Percentiles rank a stretch among this genome's conserved stretches.
These are phyloP conservation scores for Kradibia gibbosae DNA, from an alignment of 1,140 invertebrate genomes.

Conservation along the genomic window DNA sequence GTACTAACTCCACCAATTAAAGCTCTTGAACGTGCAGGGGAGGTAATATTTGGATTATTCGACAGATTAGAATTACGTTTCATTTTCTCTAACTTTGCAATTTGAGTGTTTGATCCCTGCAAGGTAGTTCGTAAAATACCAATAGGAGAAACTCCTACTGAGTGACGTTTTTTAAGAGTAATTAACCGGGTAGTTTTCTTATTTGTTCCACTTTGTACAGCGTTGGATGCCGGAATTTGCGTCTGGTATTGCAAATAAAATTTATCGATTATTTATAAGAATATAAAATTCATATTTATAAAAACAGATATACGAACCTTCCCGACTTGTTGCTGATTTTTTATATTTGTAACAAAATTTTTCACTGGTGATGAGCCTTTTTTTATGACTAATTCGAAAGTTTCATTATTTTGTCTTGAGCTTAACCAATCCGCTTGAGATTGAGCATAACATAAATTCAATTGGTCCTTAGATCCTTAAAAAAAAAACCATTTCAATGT, in stretches of 20 bases:
- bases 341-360: slow-evolving; percentile 26
- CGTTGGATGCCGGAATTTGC: slow-evolving; percentile 23
- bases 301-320: slow-evolving; percentile 16
- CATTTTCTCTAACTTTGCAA: slow-evolving; percentile 25
- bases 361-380: slow-evolving; percentile 35
- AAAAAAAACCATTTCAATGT: slow-evolving; percentile 22
- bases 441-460: slow-evolving; percentile 36
- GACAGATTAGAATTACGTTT: slow-evolving; percentile 28
- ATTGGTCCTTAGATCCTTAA: slow-evolving; percentile 26
- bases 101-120: slow-evolving; percentile 20
- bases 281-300: not conserved
- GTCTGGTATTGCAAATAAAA: slow-evolving; percentile 24
- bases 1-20: not conserved
- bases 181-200: slow-evolving; percentile 32
- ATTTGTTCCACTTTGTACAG: slow-evolving; percentile 22
- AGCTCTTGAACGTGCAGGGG: slow-evolving; percentile 12
- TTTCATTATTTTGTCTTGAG: slow-evolving; percentile 32
- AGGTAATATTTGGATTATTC: slow-evolving; percentile 38
- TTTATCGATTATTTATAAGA: not conserved
- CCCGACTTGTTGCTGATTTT: slow-evolving; percentile 11
- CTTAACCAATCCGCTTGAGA: slow-evolving; percentile 18
- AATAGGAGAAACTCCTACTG: slow-evolving; percentile 3
- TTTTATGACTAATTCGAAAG: slow-evolving; percentile 25
- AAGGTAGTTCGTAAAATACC: slow-evolving; percentile 34
- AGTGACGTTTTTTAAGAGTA: slow-evolving; percentile 31